Percentiles rank a stretch among this genome's conserved stretches.
phyloP scores from a whole-genome alignment of 92 coral and sea anemone species.

The Porites rus region DNA sequence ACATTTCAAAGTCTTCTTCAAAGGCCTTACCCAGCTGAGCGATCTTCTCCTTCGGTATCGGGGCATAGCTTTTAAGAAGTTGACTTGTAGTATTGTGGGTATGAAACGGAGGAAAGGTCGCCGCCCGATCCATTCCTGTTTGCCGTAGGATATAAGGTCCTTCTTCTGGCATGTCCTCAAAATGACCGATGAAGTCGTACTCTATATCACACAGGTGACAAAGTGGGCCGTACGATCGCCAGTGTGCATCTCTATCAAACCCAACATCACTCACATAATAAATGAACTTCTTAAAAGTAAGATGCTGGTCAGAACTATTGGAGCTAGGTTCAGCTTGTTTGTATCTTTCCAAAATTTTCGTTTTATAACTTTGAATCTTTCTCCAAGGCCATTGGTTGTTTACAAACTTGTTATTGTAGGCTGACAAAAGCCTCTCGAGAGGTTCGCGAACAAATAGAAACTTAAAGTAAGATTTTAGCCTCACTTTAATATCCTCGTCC shows the following conservation, averaged over 20 bases:
- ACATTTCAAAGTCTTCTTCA: not conserved
- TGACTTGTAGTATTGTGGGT: not conserved
- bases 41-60: constrained; percentile 6
- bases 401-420: not conserved
- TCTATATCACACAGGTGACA: constrained; percentile 32
- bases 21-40: not conserved
- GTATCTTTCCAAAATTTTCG: constrained; percentile 1
- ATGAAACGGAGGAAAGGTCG: not conserved
- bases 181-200: constrained; percentile 37
- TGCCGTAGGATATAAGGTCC: constrained; percentile 15
- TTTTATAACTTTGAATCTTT: not conserved
- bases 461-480: constrained; percentile 28
- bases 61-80: not conserved
- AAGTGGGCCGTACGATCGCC: constrained; percentile 22
- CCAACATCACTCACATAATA: constrained; percentile 3
- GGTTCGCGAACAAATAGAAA: constrained; percentile 42
- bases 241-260: constrained; percentile 7
- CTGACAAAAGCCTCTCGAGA: not conserved
- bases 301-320: not conserved
- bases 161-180: constrained; percentile 31
- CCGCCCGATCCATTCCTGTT: constrained; percentile 31
- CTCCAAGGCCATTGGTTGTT: not conserved
- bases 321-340: not conserved
- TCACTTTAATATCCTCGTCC: not conserved
- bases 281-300: constrained; percentile 1